Evolutionary conservation across 1,140 invertebrate species (phyloP).

Genomic region (Antheraea mylitta): DNA sequence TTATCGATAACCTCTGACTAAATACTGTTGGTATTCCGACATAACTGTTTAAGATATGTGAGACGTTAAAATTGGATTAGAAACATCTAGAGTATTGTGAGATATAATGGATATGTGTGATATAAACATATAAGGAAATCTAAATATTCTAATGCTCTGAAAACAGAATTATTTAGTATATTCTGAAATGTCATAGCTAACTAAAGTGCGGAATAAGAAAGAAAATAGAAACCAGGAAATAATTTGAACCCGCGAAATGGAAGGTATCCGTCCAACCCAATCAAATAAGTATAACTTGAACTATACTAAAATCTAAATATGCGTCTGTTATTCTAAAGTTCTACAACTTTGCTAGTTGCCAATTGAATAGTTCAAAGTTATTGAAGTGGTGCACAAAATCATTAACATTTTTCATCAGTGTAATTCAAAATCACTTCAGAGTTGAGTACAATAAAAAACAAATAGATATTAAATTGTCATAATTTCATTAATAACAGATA

Average conservation of each 20-base stretch:
- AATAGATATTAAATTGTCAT: no score
- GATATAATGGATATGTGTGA: not conserved
- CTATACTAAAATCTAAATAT: not conserved
- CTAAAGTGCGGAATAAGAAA: not conserved
- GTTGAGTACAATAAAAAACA: no score
- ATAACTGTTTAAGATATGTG: not conserved
- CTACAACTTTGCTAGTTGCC: not conserved
- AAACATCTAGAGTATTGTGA: not conserved
- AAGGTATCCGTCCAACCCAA: not conserved
- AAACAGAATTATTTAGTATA: not conserved
- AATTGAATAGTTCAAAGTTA: not conserved
- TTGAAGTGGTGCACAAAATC: not conserved
- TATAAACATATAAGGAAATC: not conserved
- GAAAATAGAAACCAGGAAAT: not conserved
- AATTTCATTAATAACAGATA: no score
- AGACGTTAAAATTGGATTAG: not conserved
- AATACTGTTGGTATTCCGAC: conserved; percentile 22
- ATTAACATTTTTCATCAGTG: no score
- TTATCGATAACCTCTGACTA: conserved; percentile 44
- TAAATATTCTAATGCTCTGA: not conserved
- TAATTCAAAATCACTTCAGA: no score
- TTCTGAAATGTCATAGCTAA: not conserved
- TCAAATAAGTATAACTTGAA: not conserved
- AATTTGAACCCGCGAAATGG: not conserved
- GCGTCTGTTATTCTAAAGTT: not conserved